Evolutionary conservation across 2,888 invertebrate species (phyloP), one percentile per base, ranked within the genome.

Genomic region (Mamestra brassicae): DNA sequence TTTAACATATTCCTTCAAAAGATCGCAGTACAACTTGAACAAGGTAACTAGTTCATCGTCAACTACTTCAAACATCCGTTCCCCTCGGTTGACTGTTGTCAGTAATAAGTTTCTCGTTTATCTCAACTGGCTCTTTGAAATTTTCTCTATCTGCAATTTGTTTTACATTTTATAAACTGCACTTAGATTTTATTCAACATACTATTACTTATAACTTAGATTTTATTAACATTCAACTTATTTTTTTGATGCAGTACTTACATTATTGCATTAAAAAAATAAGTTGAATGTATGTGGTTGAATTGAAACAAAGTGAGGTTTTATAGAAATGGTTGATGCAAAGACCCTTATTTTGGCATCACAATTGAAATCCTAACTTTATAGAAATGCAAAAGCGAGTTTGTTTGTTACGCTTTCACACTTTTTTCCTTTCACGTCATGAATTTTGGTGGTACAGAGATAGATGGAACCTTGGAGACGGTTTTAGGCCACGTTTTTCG

Each of bases 51-150:
- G 76, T 78, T 81, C 76, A 76, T 81, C 76, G 58, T 60, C 68
- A 75, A 81, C 47, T 76, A 81, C 81, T 81, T 78, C 58, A 76
- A 78, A 81, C 81, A 78, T 76, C 81, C 76, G 50, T 75, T 76
- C 81, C 63, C 76, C 81, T 75, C 61, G 57, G 81, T 75, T 47
- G 66, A 58, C 81, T 63, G 66, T 78, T 78, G 78, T 74, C 62
- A 74, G 81, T 81, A 67, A 78, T 80, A 78, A 67, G 63, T 81
- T 76, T 42, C 76, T 68, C 68, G 67, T 68, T 78, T 81, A 76
- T 75, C 36, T 74, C 60, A 80, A 65, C 64, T 54, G 47, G 47
- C 47, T 64, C 67, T 81, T 68, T 60, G 26, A 78, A 8, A 50
- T 55, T 67, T 76, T 55, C n/a, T 63, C 17, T 64, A 54, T 54